phyloP scores from a whole-genome alignment of 2,888 invertebrate genomes.

The Erebia epiphron region DNA sequence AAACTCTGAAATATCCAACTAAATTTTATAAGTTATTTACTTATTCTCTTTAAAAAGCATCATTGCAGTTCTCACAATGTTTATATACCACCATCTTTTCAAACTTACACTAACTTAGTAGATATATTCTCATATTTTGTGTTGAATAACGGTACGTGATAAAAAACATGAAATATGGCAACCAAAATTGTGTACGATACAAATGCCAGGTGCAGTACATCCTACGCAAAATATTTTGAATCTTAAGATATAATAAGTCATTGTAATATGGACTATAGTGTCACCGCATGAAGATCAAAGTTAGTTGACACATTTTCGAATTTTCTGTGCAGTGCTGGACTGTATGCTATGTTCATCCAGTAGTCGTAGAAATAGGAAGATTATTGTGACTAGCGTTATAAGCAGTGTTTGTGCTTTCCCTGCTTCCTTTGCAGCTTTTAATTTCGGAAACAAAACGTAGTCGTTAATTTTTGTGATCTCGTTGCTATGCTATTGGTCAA shows the following conservation, averaged over 20 bases:
- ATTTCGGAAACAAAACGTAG: neutral
- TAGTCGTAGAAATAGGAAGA: constrained; percentile 13
- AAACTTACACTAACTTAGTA: neutral
- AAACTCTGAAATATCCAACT: no score
- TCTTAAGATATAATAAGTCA: neutral
- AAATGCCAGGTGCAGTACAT: constrained; percentile 24
- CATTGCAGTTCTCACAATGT: neutral
- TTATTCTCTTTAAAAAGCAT: no score
- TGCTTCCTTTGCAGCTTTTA: constrained; percentile 2
- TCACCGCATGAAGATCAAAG: neutral
- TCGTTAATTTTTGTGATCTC: neutral
- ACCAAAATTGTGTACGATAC: constrained; percentile 26
- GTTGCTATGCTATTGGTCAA: neutral
- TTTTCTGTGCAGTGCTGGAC: neutral
- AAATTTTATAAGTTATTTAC: no score
- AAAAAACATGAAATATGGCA: constrained; percentile 26
- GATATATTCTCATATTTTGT: constrained; percentile 7
- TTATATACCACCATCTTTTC: neutral
- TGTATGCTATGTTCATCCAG: constrained; percentile 14
- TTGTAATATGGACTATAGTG: constrained; percentile 6
- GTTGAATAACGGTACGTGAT: constrained; percentile 22
- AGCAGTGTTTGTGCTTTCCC: constrained; percentile 2
- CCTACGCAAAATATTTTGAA: constrained; percentile 1
- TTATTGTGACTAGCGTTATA: constrained; percentile 16
- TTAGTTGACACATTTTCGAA: neutral